These are phyloP conservation scores for Megaceryle torquata DNA, from an alignment of 2,113 vertebrate genomes.

Conservation along the genomic window DNA sequence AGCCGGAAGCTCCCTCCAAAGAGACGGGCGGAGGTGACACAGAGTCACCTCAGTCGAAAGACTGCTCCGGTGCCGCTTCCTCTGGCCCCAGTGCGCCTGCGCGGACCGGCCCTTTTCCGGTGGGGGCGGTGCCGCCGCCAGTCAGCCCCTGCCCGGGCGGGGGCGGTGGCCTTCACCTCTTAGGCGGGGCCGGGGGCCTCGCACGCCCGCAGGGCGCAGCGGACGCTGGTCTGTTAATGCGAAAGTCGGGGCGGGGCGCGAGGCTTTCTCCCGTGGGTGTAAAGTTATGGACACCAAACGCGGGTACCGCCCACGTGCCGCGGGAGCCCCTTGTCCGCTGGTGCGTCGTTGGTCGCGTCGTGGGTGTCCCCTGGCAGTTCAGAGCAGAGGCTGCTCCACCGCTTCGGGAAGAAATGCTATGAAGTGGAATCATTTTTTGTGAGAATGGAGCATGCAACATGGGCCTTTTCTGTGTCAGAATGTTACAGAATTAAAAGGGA, in stretches of 20 bases:
- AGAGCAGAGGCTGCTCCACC: background rate
- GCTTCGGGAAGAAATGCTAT: accelerated
- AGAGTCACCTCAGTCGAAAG: accelerated
- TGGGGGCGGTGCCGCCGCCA: no score
- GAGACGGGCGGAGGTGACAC: accelerated
- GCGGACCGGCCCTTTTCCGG: accelerated
- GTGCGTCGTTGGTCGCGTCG: no score
- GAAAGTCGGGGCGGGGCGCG: background rate
- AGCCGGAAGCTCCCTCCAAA: background rate
- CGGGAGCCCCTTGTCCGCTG: no score
- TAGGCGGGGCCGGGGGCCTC: no score
- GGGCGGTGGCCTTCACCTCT: background rate
- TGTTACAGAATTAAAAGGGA: background rate
- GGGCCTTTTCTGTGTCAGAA: background rate
- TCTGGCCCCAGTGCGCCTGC: background rate
- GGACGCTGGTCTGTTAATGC: background rate
- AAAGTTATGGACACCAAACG: accelerated
- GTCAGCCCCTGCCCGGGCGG: no score
- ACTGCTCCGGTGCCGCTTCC: no score
- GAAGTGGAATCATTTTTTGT: accelerated
- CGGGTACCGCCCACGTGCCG: no score
- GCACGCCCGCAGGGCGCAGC: no score
- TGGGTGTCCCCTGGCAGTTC: background rate
- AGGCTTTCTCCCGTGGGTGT: background rate
- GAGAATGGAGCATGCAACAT: accelerated